These are phyloP conservation scores for Melozone crissalis DNA, from an alignment of 2,113 vertebrate genomes.

Conservation along the genomic window DNA sequence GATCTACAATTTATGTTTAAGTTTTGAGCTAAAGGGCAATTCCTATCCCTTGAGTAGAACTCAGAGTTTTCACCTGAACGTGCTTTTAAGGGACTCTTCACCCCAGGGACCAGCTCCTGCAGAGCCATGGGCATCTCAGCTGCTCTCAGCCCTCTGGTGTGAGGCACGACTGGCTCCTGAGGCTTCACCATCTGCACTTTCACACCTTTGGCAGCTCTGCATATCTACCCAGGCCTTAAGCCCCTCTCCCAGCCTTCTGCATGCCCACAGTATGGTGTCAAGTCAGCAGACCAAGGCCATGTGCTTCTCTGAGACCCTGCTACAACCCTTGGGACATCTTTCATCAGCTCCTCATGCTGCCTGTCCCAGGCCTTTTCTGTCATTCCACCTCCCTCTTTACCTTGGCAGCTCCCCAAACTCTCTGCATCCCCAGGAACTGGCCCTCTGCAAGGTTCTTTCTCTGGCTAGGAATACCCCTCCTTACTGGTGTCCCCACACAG, in stretches of 20 bases:
- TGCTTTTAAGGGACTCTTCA: neutral
- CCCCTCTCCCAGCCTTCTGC: neutral
- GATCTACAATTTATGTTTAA: neutral
- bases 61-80: rapidly evolving
- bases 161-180: neutral
- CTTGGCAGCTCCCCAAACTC: neutral
- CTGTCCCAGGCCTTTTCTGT: neutral
- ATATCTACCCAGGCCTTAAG: neutral
- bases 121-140: rapidly evolving
- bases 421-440: neutral
- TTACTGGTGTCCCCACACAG: rapidly evolving
- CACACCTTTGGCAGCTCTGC: neutral
- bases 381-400: neutral
- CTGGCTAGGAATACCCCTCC: neutral
- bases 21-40: neutral
- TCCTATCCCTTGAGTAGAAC: neutral
- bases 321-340: neutral
- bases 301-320: rapidly evolving
- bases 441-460: neutral
- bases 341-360: neutral
- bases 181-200: neutral
- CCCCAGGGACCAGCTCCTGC: rapidly evolving
- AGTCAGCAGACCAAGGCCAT: neutral
- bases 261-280: no score
- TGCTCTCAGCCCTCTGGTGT: neutral